These are phyloP conservation scores for Neodiprion lecontei DNA, from an alignment of 1,140 invertebrate species.

Conservation along the genomic window DNA sequence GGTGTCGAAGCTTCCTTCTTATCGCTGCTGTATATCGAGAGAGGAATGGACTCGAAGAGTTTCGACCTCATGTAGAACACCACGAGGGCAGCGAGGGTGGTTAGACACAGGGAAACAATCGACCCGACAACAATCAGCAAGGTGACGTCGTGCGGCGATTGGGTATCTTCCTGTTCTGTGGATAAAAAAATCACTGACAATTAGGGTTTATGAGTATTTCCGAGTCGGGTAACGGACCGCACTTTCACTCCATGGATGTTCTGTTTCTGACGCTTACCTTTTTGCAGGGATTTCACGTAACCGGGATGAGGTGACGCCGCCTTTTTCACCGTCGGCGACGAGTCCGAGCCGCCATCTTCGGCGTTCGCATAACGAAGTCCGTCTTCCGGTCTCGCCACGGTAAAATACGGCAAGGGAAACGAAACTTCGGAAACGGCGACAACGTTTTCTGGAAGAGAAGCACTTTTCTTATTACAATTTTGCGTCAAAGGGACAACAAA, in stretches of 20 bases:
- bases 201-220: background rate
- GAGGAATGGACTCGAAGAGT: conserved; percentile 49
- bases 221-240: background rate
- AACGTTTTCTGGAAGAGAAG: background rate
- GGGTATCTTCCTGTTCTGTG: conserved; percentile 31
- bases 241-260: background rate
- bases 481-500: background rate
- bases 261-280: conserved; percentile 34
- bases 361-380: conserved; percentile 9
- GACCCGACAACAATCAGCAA: conserved; percentile 52
- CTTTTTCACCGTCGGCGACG: conserved; percentile 21
- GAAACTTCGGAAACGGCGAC: background rate
- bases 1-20: conserved; percentile 35
- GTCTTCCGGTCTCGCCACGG: background rate
- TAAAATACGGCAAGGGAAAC: background rate
- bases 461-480: background rate
- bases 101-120: conserved; percentile 54
- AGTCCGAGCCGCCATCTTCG: conserved; percentile 22
- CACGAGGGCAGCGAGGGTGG: conserved; percentile 49
- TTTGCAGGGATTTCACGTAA: conserved; percentile 45
- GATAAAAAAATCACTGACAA: conserved; percentile 9
- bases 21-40: conserved; percentile 49
- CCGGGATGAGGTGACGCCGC: conserved; percentile 35
- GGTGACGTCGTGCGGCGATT: conserved; percentile 48
- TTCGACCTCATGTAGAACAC: conserved; percentile 53